Evolutionary conservation across 2,113 vertebrate species (phyloP).

Genomic region (Rattus rattus): DNA sequence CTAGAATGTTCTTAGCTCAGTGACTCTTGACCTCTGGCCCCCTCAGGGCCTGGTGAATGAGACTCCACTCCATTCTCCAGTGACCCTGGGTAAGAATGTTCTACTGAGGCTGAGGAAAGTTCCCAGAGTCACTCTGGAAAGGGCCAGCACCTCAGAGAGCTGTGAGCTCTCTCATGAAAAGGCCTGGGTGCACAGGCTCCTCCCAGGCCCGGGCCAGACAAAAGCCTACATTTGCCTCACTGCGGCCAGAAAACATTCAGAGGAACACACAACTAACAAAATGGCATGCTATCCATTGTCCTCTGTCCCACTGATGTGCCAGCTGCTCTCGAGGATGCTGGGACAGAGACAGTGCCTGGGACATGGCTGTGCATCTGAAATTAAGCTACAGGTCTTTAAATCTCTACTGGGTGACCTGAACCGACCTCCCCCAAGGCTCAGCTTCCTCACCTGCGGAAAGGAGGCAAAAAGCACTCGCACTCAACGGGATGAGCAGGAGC

Average conservation of each 20-base stretch:
- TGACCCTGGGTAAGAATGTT: not conserved
- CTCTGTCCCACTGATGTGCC: not conserved
- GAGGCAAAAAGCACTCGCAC: not conserved
- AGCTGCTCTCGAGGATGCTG: not conserved
- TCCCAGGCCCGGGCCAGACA: not conserved
- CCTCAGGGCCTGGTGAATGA: not conserved
- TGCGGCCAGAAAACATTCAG: not conserved
- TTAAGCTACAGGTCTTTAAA: constrained; percentile 2
- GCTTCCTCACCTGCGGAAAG: not conserved
- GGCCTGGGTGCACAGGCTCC: not conserved
- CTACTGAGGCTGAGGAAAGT: not conserved
- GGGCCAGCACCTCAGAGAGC: not conserved
- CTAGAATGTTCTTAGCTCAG: not conserved
- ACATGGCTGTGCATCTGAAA: not conserved
- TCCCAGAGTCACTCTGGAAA: constrained; percentile 30
- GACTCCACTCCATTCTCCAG: not conserved
- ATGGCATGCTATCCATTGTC: not conserved
- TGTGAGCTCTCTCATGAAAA: not conserved
- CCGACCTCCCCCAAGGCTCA: not conserved
- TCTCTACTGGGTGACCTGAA: not conserved
- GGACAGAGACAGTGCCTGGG: not conserved
- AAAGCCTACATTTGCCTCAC: not conserved
- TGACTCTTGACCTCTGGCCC: not conserved
- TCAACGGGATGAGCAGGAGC: not conserved
- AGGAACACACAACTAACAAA: not conserved